These are phyloP conservation scores for Acrocephalus kingi DNA, from an alignment of 2,113 vertebrate species.

Conservation along the genomic window DNA sequence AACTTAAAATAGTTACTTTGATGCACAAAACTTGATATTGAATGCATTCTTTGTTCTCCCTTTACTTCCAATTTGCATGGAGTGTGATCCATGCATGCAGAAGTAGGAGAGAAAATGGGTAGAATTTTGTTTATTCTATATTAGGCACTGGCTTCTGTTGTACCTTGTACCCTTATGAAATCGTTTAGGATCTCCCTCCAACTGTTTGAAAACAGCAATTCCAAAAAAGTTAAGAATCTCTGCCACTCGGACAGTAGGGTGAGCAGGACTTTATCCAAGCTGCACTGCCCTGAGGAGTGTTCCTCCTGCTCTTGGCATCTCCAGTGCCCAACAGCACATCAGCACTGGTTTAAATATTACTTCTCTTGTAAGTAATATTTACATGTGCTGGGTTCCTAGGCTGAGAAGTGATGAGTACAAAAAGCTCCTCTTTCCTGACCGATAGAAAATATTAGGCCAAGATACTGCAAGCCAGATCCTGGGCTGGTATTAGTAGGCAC, in stretches of 20 bases:
- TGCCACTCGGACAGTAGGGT: neutral
- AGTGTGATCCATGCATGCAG: neutral
- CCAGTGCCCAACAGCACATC: neutral
- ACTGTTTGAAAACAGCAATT: neutral
- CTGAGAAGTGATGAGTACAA: neutral
- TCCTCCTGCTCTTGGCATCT: neutral
- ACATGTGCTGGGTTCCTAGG: too few relatives aligned
- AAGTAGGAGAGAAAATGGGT: neutral
- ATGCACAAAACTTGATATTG: neutral
- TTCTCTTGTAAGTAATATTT: neutral
- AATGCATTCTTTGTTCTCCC: neutral
- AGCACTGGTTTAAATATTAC: neutral
- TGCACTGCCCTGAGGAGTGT: neutral
- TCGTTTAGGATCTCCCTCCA: neutral
- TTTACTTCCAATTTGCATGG: neutral
- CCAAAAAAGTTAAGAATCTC: neutral
- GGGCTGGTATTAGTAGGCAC: neutral
- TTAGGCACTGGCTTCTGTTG: neutral
- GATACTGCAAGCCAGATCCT: neutral
- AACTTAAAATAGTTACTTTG: conserved; percentile 29
- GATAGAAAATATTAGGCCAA: neutral
- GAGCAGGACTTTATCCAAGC: neutral
- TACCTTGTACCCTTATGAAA: neutral
- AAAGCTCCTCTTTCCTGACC: neutral
- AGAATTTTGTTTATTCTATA: neutral